These are phyloP conservation scores for Lates japonicus DNA, from an alignment of 2,797 vertebrate species.

Conservation along the genomic window DNA sequence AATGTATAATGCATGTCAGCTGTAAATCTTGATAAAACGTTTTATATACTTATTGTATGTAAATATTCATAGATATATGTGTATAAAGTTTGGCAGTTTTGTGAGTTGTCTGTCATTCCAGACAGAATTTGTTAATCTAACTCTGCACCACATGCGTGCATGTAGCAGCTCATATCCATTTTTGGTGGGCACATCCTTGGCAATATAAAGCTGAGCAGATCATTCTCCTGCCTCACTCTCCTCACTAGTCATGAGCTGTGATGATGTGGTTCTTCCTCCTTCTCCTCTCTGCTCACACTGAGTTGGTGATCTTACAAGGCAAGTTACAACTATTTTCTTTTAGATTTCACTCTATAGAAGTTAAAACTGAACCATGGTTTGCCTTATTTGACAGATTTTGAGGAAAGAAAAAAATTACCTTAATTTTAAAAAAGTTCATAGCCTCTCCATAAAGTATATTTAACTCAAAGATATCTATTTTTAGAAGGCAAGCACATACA, in stretches of 20 bases:
- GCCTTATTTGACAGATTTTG: not conserved
- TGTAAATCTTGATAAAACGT: too few species aligned
- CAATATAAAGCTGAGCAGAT: conserved; percentile 55
- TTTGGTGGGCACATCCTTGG: conserved; percentile 12
- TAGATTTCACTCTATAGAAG: not conserved
- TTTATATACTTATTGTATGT: not conserved
- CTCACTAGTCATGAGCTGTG: conserved; percentile 27
- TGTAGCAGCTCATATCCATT: not conserved
- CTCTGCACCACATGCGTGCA: fast-evolving
- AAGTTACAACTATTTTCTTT: conserved; percentile 28
- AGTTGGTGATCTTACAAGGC: conserved; percentile 12
- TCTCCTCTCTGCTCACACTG: conserved; percentile 35
- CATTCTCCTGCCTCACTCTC: conserved; percentile 28
- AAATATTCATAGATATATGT: not conserved
- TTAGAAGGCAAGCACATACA: not conserved
- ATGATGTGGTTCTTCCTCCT: conserved; percentile 61
- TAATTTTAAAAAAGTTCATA: not conserved
- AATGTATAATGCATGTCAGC: too few species aligned
- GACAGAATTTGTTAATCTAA: not conserved
- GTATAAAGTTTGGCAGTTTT: too few species aligned
- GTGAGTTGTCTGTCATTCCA: not conserved
- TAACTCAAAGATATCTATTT: not conserved
- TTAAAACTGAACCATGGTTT: not conserved
- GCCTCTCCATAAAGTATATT: not conserved
- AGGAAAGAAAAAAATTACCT: not conserved